These are phyloP conservation scores for Proteles cristata DNA, from an alignment of 2,113 vertebrate species.

Conservation along the genomic window DNA sequence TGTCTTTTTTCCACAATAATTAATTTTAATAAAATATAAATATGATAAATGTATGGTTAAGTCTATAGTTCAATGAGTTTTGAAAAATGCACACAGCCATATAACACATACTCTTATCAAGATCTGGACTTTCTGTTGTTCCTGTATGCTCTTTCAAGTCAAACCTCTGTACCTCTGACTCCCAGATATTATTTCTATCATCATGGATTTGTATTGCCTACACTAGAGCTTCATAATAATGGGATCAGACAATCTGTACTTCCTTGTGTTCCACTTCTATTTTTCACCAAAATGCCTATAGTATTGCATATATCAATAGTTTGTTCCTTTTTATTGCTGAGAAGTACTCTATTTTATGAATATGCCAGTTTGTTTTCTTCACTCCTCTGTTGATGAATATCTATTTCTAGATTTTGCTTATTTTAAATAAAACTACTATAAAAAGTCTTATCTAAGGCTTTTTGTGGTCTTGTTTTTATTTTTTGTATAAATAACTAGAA, in stretches of 20 bases:
- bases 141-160: neutral
- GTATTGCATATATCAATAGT: neutral
- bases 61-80: neutral
- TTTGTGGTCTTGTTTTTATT: neutral
- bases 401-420: neutral
- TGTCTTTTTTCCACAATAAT: neutral
- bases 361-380: neutral
- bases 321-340: neutral
- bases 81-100: neutral
- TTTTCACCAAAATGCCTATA: neutral
- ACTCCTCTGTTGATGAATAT: neutral
- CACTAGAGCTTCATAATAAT: neutral
- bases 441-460: neutral
- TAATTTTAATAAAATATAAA: neutral
- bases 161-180: neutral
- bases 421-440: neutral
- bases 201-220: neutral
- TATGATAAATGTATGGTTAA: neutral
- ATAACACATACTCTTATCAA: neutral
- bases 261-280: neutral
- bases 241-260: neutral
- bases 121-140: neutral
- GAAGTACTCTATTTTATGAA: neutral
- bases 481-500: neutral
- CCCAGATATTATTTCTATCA: neutral